A percentile compares a stretch with the other conserved stretches of the same genome.
phyloP scores from a whole-genome alignment of 2,797 vertebrate genomes.

The Salarias fasciatus region DNA sequence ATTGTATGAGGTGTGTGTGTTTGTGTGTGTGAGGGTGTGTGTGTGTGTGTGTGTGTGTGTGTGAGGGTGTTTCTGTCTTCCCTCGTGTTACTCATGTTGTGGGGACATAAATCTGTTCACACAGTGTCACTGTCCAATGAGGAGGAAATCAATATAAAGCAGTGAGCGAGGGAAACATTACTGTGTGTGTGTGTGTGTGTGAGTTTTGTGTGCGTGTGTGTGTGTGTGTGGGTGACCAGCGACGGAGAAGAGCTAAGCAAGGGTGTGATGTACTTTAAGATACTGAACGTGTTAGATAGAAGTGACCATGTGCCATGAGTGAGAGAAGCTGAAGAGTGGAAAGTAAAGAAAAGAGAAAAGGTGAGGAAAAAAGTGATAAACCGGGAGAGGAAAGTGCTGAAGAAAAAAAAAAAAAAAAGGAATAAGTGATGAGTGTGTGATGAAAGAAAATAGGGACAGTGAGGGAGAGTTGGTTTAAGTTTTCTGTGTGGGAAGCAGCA shows the following conservation, averaged over 20 bases:
- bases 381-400: slow-evolving; percentile 43
- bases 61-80: background rate
- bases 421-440: slow-evolving; percentile 46
- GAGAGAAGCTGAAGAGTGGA: slow-evolving; percentile 61
- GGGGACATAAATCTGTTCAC: slow-evolving; percentile 11
- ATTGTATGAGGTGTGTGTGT: slow-evolving; percentile 10
- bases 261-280: slow-evolving; percentile 79
- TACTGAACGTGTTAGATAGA: slow-evolving; percentile 72
- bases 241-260: slow-evolving; percentile 57
- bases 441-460: slow-evolving; percentile 32
- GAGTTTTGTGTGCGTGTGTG: slow-evolving; percentile 17
- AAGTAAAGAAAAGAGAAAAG: slow-evolving; percentile 54
- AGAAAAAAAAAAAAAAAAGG: background rate
- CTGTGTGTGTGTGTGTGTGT: slow-evolving; percentile 5
- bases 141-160: background rate
- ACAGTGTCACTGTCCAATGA: background rate
- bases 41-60: slow-evolving; percentile 17
- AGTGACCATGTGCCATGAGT: slow-evolving; percentile 69
- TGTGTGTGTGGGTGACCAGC: slow-evolving; percentile 56
- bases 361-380: slow-evolving; percentile 53
- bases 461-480: slow-evolving; percentile 39
- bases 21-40: slow-evolving; percentile 21
- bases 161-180: slow-evolving; percentile 22
- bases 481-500: slow-evolving; percentile 52
- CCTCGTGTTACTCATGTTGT: background rate